These are phyloP conservation scores for Cossypha polioptera DNA, from an alignment of 2,797 vertebrate species.

Conservation along the genomic window DNA sequence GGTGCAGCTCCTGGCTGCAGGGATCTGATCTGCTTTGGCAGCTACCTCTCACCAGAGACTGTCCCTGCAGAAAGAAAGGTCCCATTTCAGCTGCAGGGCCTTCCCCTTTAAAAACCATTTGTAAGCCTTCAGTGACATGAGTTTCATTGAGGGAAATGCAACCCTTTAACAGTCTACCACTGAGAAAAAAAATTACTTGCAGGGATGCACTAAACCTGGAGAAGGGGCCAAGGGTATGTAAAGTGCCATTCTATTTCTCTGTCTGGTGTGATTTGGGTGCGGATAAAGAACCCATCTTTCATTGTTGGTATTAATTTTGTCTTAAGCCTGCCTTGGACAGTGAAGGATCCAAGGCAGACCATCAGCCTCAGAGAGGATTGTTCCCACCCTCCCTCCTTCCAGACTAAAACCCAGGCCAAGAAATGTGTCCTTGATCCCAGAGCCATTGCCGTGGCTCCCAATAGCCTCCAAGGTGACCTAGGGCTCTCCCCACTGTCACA, in stretches of 20 bases:
- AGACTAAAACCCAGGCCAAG: background rate
- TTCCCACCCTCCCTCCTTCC: background rate
- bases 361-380: background rate
- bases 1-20: background rate
- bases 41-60: background rate
- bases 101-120: background rate
- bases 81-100: background rate
- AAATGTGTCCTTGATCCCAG: background rate
- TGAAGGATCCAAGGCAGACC: background rate
- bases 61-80: background rate
- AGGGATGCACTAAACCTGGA: background rate
- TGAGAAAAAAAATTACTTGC: background rate
- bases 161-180: background rate
- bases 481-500: background rate
- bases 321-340: background rate
- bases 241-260: accelerated
- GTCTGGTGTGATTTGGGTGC: background rate
- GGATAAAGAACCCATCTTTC: background rate
- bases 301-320: background rate
- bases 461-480: background rate
- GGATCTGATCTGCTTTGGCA: background rate
- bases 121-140: background rate
- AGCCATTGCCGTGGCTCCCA: background rate
- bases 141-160: background rate
- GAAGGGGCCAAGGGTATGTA: background rate